Evolutionary conservation across 2,888 invertebrate genomes (phyloP).

Genomic region (Pterostichus niger): DNA sequence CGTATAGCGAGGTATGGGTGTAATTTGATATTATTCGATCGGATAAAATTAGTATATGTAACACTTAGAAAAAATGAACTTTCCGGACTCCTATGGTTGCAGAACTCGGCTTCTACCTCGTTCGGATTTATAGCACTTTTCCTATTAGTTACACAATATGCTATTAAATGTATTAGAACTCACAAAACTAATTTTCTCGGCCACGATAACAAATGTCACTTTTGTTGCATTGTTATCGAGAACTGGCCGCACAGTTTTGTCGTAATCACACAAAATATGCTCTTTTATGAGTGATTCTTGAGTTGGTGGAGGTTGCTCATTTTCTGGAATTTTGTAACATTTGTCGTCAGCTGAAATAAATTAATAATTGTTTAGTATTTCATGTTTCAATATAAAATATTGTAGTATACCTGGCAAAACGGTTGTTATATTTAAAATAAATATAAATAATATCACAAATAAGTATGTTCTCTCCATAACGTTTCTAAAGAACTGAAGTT

Average conservation of each 20-base stretch:
- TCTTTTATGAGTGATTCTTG: conserved; percentile 6
- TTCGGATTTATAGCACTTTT: too few species aligned
- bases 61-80: too few species aligned
- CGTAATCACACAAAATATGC: conserved; percentile 33
- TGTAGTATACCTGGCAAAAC: conserved; percentile 9
- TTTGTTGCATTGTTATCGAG: not conserved
- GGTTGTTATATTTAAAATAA: not conserved
- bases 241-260: conserved; percentile 19
- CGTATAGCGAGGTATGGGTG: too few species aligned
- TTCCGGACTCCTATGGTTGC: too few species aligned
- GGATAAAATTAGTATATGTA: too few species aligned
- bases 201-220: not conserved
- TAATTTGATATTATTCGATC: too few species aligned
- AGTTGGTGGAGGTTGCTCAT: not conserved
- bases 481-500: not conserved
- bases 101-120: too few species aligned
- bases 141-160: too few species aligned
- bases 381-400: not conserved
- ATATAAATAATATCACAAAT: not conserved
- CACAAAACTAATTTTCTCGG: not conserved
- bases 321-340: conserved; percentile 54
- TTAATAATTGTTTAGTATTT: not conserved
- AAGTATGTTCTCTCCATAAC: not conserved
- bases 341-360: conserved; percentile 32
- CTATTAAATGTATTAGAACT: not conserved